A percentile compares a stretch with the other conserved stretches of the same genome.
These are phyloP conservation scores for Hemichromis elongatus DNA, from an alignment of 2,113 vertebrate species.

Conservation along the genomic window DNA sequence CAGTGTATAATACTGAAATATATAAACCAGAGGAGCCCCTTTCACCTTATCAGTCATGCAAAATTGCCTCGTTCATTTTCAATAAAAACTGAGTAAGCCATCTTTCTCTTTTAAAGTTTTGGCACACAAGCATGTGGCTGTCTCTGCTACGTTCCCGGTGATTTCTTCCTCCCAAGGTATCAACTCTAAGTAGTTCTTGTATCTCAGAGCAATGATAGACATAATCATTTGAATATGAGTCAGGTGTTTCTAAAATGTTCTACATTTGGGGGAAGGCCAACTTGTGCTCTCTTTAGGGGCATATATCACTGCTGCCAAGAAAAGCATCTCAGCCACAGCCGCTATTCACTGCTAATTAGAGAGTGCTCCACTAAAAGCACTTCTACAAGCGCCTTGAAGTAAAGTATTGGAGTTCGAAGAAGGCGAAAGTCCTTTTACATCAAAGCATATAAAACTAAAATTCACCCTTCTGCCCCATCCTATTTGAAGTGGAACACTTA, in stretches of 20 bases:
- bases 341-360: conserved; percentile 63
- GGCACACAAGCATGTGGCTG: background rate
- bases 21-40: background rate
- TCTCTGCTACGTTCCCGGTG: background rate
- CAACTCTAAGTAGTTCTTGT: conserved; percentile 2
- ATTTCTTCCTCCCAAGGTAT: conserved; percentile 12
- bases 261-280: conserved; percentile 39
- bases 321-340: conserved; percentile 45
- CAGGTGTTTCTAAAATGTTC: conserved; percentile 42
- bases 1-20: background rate
- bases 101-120: background rate
- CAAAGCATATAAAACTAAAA: conserved; percentile 29
- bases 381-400: conserved; percentile 40
- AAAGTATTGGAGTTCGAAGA: conserved; percentile 25
- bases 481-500: background rate
- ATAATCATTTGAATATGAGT: conserved; percentile 30
- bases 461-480: conserved; percentile 1
- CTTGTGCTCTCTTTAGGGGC: conserved; percentile 34
- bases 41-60: background rate
- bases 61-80: conserved; percentile 13
- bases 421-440: conserved; percentile 42
- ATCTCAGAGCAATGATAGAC: conserved; percentile 9
- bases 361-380: conserved; percentile 50
- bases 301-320: conserved; percentile 42
- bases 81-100: conserved; percentile 4